A percentile compares a stretch with the other conserved stretches of the same genome.
Evolutionary conservation across 1,140 invertebrate genomes (phyloP).

Genomic region (Halesus radiatus): DNA sequence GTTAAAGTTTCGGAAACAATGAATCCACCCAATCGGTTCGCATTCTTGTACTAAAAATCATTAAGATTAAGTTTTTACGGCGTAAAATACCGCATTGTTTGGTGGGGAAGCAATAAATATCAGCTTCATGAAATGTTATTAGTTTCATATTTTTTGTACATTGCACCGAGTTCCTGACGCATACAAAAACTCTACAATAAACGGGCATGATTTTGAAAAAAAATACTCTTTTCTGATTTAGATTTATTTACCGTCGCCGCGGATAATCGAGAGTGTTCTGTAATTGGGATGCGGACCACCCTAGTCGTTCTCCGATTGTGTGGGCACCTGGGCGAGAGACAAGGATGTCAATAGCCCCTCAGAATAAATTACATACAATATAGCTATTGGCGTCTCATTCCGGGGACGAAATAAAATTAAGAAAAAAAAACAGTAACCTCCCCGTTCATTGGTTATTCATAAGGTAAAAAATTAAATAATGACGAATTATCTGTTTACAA

Average conservation of each 20-base stretch:
- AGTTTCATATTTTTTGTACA: too few relatives aligned
- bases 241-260: conserved; percentile 39
- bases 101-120: too few relatives aligned
- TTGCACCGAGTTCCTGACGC: too few relatives aligned
- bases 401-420: not conserved
- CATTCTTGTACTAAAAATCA: too few relatives aligned
- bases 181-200: too few relatives aligned
- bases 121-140: too few relatives aligned
- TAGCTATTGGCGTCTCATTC: conserved; percentile 20
- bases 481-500: conserved; percentile 51
- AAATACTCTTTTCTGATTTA: conserved; percentile 30
- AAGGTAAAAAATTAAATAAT: conserved; percentile 52
- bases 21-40: too few relatives aligned
- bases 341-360: conserved; percentile 11
- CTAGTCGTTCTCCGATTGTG: conserved; percentile 39
- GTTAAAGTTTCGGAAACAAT: too few relatives aligned
- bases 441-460: conserved; percentile 39
- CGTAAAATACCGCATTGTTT: too few relatives aligned
- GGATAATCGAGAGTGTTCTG: conserved; percentile 45
- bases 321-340: conserved; percentile 33
- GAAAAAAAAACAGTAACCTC: conserved; percentile 31
- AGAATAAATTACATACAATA: not conserved
- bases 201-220: not conserved
- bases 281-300: conserved; percentile 55
- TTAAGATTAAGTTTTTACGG: too few relatives aligned